A percentile compares a stretch with the other conserved stretches of the same genome.
Evolutionary conservation across 2,113 vertebrate genomes (phyloP).

Genomic region (Lonchura striata): DNA sequence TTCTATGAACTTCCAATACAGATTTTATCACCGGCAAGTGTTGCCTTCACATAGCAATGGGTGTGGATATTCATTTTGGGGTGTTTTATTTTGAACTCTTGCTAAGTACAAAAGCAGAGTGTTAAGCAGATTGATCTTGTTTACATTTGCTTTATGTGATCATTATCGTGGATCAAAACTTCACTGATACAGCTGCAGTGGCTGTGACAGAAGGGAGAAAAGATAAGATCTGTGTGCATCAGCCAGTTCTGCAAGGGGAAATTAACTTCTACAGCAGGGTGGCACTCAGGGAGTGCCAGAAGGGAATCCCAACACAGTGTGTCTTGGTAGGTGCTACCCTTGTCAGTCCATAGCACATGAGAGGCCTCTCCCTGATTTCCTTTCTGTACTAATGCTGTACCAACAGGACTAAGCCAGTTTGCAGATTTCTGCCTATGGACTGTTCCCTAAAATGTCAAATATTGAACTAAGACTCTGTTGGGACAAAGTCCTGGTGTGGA

Average conservation of each 20-base stretch:
- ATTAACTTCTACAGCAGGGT: neutral
- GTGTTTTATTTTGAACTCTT: neutral
- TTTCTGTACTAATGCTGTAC: neutral
- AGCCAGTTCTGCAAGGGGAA: neutral
- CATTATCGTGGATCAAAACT: neutral
- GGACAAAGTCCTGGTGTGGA: neutral
- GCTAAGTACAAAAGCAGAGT: neutral
- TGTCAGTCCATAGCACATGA: neutral
- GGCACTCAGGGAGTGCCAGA: neutral
- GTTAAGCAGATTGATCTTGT: neutral
- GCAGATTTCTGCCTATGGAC: neutral
- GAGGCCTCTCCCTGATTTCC: neutral
- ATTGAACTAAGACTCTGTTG: neutral
- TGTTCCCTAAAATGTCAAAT: neutral
- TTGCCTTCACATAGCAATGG: neutral
- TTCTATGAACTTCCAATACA: neutral
- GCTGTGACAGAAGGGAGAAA: neutral
- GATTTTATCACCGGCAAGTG: neutral
- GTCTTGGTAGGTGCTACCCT: neutral
- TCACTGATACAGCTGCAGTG: neutral
- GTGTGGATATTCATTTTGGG: neutral
- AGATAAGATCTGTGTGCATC: neutral
- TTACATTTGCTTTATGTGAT: neutral
- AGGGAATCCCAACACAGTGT: neutral
- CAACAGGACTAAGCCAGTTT: neutral